Percentiles rank a stretch among this genome's conserved stretches.
Evolutionary conservation across 2,113 vertebrate species (phyloP).

Genomic region (Phaetusa simplex): DNA sequence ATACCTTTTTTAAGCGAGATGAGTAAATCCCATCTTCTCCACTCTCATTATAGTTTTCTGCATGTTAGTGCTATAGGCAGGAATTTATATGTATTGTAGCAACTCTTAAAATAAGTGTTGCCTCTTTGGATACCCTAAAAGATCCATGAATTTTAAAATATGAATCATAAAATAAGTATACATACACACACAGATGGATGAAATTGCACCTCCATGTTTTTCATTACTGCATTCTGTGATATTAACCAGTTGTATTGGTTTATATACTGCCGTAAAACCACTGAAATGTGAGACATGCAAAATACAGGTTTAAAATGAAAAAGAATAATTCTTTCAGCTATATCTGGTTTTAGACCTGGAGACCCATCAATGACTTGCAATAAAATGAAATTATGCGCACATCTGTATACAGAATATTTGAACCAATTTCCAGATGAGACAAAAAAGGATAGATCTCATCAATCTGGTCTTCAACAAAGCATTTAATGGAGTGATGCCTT

Average conservation of each 20-base stretch:
- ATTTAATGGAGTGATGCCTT: neutral
- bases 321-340: neutral
- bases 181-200: neutral
- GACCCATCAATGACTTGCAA: neutral
- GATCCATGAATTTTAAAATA: constrained; percentile 13
- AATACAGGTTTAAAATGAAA: neutral
- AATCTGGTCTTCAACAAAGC: neutral
- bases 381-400: neutral
- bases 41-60: neutral
- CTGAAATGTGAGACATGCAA: neutral
- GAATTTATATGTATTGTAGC: neutral
- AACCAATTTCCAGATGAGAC: neutral
- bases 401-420: neutral
- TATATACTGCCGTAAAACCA: constrained; percentile 1
- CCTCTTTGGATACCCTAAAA: neutral
- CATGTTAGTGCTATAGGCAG: neutral
- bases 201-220: constrained; percentile 1
- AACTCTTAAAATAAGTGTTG: neutral
- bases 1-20: neutral
- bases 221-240: neutral
- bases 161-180: neutral
- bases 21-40: neutral
- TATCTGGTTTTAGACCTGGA: neutral
- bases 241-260: neutral
- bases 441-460: neutral